phyloP scores from a whole-genome alignment of 2,797 vertebrate species.

The Ctenopoma kingsleyae region DNA sequence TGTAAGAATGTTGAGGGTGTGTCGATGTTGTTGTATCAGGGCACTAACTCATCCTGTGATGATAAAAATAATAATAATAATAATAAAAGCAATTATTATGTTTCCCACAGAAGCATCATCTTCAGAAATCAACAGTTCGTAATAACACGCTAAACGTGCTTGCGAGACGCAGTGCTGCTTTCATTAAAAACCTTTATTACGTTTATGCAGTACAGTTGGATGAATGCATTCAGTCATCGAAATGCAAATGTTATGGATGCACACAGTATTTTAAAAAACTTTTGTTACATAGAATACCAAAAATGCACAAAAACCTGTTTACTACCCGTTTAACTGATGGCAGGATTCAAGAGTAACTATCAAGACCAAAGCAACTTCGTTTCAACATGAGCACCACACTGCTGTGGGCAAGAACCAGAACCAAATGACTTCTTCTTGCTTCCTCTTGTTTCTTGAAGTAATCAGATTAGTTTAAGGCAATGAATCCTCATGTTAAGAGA shows the following conservation, averaged over 20 bases:
- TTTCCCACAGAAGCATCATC: not conserved
- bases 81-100: not conserved
- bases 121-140: not conserved
- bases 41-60: not conserved
- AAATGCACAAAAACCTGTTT: constrained; percentile 46
- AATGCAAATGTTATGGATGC: constrained; percentile 54
- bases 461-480: constrained; percentile 28
- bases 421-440: not conserved
- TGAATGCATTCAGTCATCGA: constrained; percentile 44
- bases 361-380: constrained; percentile 8
- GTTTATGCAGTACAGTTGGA: constrained; percentile 46
- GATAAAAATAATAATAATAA: no score
- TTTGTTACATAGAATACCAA: constrained; percentile 32
- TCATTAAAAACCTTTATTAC: constrained; percentile 67
- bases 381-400: constrained; percentile 8
- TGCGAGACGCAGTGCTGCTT: constrained; percentile 8
- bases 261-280: constrained; percentile 51
- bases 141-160: not conserved
- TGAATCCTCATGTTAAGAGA: constrained; percentile 18
- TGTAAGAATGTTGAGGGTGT: not conserved
- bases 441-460: constrained; percentile 6
- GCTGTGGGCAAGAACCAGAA: constrained; percentile 2
- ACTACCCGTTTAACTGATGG: constrained; percentile 53
- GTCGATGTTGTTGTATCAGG: not conserved
- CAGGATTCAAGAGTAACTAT: constrained; percentile 53